Conservation (phyloP, 2,797 vertebrate genomes). For the Poeciliopsis gracilis region DNA sequence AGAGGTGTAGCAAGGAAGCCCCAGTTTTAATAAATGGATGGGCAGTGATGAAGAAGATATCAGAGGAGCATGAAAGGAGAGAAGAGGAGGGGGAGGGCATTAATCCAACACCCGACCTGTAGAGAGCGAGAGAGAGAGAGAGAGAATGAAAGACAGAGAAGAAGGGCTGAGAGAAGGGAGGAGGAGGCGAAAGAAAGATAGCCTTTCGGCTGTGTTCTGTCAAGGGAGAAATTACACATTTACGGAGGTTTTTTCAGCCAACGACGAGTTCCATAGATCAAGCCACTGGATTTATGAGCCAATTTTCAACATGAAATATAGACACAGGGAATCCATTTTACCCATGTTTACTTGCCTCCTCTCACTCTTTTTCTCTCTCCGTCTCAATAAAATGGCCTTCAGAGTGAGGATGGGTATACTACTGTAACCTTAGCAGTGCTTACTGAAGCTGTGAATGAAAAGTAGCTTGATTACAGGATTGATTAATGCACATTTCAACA, state of each 20-base stretch:
- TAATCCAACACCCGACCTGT: constrained; percentile 75
- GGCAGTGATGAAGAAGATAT: constrained; percentile 96
- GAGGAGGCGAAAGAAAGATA: constrained; percentile 94
- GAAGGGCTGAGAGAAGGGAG: constrained; percentile 42
- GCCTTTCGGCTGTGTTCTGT: constrained; percentile 94
- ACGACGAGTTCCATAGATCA: constrained; percentile 98
- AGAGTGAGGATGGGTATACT: constrained; percentile 37
- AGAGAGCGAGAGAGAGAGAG: constrained; percentile 67
- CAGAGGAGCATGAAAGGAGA: constrained; percentile 89
- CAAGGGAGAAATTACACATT: constrained; percentile 99
- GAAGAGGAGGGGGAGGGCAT: constrained; percentile 71
- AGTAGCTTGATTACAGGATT: constrained; percentile 25
- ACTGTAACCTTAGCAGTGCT: constrained; percentile 32
- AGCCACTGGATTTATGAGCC: constrained; percentile 94
- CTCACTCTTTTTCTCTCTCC: constrained; percentile 49
- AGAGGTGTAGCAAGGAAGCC: constrained; percentile 61
- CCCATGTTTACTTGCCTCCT: constrained; percentile 83
- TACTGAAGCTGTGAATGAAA: constrained; percentile 45
- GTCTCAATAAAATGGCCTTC: constrained; percentile 64
- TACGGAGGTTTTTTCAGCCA: constrained; percentile 99
- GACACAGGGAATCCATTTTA: constrained; percentile 93
- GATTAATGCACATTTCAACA: constrained; percentile 7
- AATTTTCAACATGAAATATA: constrained; percentile 99
- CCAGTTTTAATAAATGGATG: constrained; percentile 92
- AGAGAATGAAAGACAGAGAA: constrained; percentile 69